Percentiles rank a stretch among this genome's conserved stretches.
These are phyloP conservation scores for Serripes groenlandicus DNA, from an alignment of 2,888 invertebrate genomes.

Conservation along the genomic window DNA sequence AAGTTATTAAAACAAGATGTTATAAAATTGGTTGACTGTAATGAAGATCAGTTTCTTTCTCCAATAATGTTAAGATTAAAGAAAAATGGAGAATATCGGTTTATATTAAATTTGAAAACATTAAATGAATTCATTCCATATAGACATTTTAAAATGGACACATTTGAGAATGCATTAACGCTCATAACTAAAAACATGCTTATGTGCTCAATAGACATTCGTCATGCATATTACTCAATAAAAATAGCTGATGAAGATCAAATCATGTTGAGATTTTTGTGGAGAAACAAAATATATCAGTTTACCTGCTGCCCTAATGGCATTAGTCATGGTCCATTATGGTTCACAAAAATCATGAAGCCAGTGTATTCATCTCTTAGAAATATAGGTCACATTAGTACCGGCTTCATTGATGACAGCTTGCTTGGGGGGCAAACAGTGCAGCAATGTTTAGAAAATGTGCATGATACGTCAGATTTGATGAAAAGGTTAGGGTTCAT, in stretches of 20 bases:
- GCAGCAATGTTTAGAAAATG: constrained; percentile 26
- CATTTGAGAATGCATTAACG: constrained; percentile 31
- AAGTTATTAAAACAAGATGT: constrained; percentile 18
- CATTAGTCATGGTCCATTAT: constrained; percentile 42
- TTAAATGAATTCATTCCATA: constrained; percentile 47
- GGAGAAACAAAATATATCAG: constrained; percentile 50
- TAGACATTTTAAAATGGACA: constrained; percentile 62
- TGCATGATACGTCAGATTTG: constrained; percentile 23
- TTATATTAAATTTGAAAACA: constrained; percentile 55
- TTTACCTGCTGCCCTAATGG: constrained; percentile 53
- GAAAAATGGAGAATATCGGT: constrained; percentile 56
- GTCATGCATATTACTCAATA: constrained; percentile 56
- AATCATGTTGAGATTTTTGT: constrained; percentile 48
- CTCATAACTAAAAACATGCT: constrained; percentile 19
- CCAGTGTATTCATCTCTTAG: constrained; percentile 59
- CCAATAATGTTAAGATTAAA: constrained; percentile 52
- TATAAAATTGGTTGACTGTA: constrained; percentile 16
- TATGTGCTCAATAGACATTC: constrained; percentile 48
- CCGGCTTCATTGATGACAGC: constrained; percentile 65
- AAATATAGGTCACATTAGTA: constrained; percentile 34
- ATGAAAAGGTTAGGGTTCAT: constrained; percentile 36
- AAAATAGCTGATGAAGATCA: constrained; percentile 28
- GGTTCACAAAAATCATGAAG: constrained; percentile 66
- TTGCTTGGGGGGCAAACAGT: constrained; percentile 23
- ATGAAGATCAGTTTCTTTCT: constrained; percentile 49